Evolutionary conservation across 2,113 vertebrate species (phyloP).

Genomic region (Piprites chloris): DNA sequence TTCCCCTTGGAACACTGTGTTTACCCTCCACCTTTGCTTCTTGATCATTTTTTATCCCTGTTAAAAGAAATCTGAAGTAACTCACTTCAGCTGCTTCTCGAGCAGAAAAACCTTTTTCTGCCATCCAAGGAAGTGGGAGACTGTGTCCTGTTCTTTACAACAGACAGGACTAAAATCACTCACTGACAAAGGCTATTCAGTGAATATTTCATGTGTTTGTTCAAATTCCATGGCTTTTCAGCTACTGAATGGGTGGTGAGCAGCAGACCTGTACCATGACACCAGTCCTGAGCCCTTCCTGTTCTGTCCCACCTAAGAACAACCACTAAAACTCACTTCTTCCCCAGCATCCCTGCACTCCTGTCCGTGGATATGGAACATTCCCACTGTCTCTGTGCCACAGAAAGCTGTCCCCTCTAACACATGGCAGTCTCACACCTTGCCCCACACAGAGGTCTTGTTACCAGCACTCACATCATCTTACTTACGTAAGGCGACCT

Average conservation of each 20-base stretch:
- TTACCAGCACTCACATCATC: background rate
- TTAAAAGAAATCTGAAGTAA: background rate
- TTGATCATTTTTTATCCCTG: background rate
- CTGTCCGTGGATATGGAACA: fast-evolving
- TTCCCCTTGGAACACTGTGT: background rate
- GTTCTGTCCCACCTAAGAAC: background rate
- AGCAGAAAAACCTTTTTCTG: background rate
- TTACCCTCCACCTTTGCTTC: background rate
- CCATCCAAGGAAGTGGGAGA: background rate
- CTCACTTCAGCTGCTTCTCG: fast-evolving
- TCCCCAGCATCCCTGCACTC: background rate
- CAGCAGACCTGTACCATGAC: background rate
- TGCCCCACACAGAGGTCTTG: background rate
- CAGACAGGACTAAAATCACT: background rate
- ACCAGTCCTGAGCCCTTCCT: background rate
- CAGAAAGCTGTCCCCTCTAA: background rate
- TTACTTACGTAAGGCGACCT: background rate
- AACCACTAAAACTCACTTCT: background rate
- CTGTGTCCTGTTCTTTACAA: background rate
- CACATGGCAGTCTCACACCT: background rate
- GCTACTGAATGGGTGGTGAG: background rate
- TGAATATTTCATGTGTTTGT: background rate
- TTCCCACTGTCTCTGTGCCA: fast-evolving
- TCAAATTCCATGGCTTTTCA: background rate
- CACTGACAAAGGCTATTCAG: background rate